Conservation (phyloP, 2,888 invertebrate species). For the Eristalis tenax region DNA sequence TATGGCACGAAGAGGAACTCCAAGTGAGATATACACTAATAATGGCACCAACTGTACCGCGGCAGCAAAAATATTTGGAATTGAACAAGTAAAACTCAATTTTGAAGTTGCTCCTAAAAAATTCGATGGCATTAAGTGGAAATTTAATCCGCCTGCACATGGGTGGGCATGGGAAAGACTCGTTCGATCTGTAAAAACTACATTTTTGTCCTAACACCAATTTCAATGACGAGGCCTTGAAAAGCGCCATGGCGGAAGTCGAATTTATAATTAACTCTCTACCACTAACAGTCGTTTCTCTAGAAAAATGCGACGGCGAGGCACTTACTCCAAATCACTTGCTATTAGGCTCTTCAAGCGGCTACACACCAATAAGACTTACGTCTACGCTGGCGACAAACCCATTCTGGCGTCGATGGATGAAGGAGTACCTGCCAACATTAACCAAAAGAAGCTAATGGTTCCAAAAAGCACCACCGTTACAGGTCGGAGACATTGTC, state of each 20-base stretch:
- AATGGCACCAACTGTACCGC: too few species aligned
- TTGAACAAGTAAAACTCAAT: too few species aligned
- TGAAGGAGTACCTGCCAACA: slow-evolving; percentile 53
- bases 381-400: slow-evolving; percentile 62
- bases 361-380: slow-evolving; percentile 58
- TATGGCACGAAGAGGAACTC: too few species aligned
- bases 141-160: background rate
- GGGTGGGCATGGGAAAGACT: slow-evolving; percentile 53
- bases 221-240: slow-evolving; percentile 62
- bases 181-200: slow-evolving; percentile 55
- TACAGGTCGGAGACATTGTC: slow-evolving; percentile 51
- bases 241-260: slow-evolving; percentile 29
- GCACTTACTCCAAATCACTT: slow-evolving; percentile 69
- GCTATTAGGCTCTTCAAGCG: slow-evolving; percentile 59
- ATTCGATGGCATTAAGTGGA: background rate
- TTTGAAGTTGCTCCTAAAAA: too few species aligned
- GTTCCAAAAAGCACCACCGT: slow-evolving; percentile 36
- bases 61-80: too few species aligned
- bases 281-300: background rate
- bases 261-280: slow-evolving; percentile 46
- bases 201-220: slow-evolving; percentile 27
- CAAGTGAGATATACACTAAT: too few species aligned
- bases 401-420: slow-evolving; percentile 63
- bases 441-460: slow-evolving; percentile 53
- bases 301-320: slow-evolving; percentile 58